Percentiles rank a stretch among this genome's conserved stretches.
Evolutionary conservation across 2,797 vertebrate genomes (phyloP).

Genomic region (Coilia nasus): DNA sequence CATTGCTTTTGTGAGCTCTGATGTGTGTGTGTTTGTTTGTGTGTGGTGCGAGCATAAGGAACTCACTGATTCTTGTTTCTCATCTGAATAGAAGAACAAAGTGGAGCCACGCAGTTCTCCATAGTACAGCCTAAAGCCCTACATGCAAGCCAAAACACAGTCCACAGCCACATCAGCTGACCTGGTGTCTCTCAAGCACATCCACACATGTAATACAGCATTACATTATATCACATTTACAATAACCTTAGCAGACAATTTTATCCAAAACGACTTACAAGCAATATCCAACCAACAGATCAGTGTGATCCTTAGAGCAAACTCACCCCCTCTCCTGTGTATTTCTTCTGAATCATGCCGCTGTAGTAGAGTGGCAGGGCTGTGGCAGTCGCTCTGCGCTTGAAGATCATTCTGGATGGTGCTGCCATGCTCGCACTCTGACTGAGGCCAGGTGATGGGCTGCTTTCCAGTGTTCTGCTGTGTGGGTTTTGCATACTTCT

Average conservation of each 20-base stretch:
- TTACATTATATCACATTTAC: too few relatives aligned
- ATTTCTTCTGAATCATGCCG: constrained; percentile 36
- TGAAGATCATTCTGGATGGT: constrained; percentile 27
- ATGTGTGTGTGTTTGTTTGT: not conserved
- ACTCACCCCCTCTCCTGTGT: constrained; percentile 31
- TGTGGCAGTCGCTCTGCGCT: constrained; percentile 34
- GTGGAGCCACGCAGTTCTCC: constrained; percentile 67
- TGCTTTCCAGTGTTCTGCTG: too few relatives aligned
- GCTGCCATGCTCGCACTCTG: not conserved
- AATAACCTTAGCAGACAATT: too few relatives aligned
- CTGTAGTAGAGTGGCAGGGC: constrained; percentile 39
- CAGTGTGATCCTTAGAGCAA: not conserved
- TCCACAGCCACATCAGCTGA: not conserved
- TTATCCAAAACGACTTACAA: too few relatives aligned
- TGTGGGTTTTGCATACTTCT: not conserved
- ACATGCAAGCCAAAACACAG: not conserved
- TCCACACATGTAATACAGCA: not conserved
- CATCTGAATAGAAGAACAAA: constrained; percentile 67
- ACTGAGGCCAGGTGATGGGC: not conserved
- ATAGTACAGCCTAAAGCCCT: constrained; percentile 64
- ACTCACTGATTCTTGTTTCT: constrained; percentile 60
- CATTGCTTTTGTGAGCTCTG: not conserved
- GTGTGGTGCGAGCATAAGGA: not conserved
- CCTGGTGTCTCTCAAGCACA: not conserved
- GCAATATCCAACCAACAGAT: not conserved